Base-by-base conservation (phyloP, 2,888 invertebrate species). In the Labia minor region DNA sequence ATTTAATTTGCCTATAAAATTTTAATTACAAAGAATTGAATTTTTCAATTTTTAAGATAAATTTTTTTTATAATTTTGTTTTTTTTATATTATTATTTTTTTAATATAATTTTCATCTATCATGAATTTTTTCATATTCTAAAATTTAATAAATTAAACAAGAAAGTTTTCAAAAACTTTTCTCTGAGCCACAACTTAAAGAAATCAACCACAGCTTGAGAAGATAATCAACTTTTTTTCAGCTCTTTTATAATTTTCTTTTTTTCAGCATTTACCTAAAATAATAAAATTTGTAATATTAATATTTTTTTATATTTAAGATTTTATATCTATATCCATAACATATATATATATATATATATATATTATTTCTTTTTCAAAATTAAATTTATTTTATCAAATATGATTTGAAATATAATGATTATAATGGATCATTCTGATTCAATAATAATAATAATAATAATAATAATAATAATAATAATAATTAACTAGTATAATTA, bases 141-240 rank as follows among this genome's bases (percentile, higher is more conserved):
- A 63, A 49, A 11, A 26, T 63, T 37, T 37, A 18, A 3, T 37
- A 63, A 63, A 66, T 63, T 66, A 19, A 37, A 49, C 19, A 19
- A 16, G n/a, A 62, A 26, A 37, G 21, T 16, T 66, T 66, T 37
- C 63, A 65, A 62, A 66, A 63, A 63, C 20, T 66, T n/a, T 66
- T 61, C 10, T 63, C 21, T 63, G 63, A 63, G 66, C 63, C 33
- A 66, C 37, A 37, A 19, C 37, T 33, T 62, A 37, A 66, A 37
- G 37, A 49, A 49, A 49, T 49, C 49, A 49, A 49, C 49, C 3
- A 49, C n/a, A 11, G 49, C 49, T 49, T 49, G 49, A 14, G 49
- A 49, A 49, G 26, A 26, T 66, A 63, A 63, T 62, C 37, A 6
- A 66, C 33, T 21, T 37, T 66, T 49, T 49, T 49, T 49, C 49